Base-by-base conservation (phyloP, 2,888 invertebrate genomes). In the Galerucella nymphaeae region DNA sequence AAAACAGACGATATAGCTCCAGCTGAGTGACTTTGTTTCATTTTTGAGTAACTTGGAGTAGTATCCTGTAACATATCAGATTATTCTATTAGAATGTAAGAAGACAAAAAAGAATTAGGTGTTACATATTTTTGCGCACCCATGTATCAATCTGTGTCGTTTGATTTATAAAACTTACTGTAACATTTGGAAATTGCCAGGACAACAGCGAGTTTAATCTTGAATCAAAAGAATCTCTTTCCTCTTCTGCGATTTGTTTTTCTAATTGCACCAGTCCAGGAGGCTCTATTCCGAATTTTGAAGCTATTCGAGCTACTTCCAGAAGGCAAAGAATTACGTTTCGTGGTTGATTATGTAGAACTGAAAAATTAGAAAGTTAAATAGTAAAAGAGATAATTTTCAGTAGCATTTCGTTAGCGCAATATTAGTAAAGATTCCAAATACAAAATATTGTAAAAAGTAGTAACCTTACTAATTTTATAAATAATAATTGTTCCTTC, bases 321-420 rank as follows among this genome's bases (percentile, higher is more conserved):
- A 96, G 88, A 58, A 96, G 89, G 84, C 95, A 96, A 59, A 96
- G 89, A 76, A 96, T 92, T 66, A 96, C 95, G 82, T 94, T 94
- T 0, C 95, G 90, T 30, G 95, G 94, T 82, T 94, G 93, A 80
- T 93, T 93, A 85, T 96, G 95, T 45, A 95, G 88, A 70, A 96
- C 96, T 93, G 84, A 5, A 74, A 73, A 18, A 41, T 55, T 14
- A 16, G 10, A 10, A 16, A 9, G 14, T n/a, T n/a, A 48, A 48
- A 48, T 69, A 11, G 10, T 65, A 55, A 57, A 42, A 13, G 23
- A 30, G 23, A 5, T 30, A 30, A 30, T 30, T 30, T 5, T 30
- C 4, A 30, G 2, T 30, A 30, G 23, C 23, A 3, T 5, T 30
- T 30, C 23, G 23, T 30, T 30, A 30, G 23, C 23, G 23, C 23